These are phyloP conservation scores for Pachyramphus minor DNA, from an alignment of 2,113 vertebrate genomes.

Conservation along the genomic window DNA sequence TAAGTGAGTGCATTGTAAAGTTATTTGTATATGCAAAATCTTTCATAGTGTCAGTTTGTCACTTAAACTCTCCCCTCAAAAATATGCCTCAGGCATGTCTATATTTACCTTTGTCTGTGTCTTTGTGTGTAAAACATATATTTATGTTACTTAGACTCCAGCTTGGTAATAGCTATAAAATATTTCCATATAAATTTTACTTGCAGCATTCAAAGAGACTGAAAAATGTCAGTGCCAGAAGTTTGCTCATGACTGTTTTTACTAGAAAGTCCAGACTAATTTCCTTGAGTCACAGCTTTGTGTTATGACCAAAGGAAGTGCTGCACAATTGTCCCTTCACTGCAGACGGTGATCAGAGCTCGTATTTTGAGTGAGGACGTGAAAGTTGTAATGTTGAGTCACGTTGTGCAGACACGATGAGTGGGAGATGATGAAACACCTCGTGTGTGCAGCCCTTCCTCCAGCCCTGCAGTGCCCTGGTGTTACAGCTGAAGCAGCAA, in stretches of 20 bases:
- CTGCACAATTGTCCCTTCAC: not conserved
- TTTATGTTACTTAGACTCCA: not conserved
- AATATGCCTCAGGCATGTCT: not conserved
- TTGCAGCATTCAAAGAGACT: not conserved
- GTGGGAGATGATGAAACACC: not conserved
- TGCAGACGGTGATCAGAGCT: not conserved
- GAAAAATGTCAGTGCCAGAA: not conserved
- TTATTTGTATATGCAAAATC: not conserved
- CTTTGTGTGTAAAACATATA: not conserved
- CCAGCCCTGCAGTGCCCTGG: not conserved
- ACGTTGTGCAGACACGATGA: not conserved
- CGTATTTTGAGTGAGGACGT: not conserved
- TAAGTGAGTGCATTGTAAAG: not conserved
- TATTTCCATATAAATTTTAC: not conserved
- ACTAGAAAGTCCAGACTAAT: slow-evolving; percentile 42
- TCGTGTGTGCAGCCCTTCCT: not conserved
- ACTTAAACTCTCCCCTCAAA: not conserved
- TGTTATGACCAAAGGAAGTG: not conserved
- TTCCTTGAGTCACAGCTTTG: not conserved
- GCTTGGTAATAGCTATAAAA: not conserved
- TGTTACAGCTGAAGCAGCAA: not conserved
- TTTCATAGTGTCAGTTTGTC: not conserved
- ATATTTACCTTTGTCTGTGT: not conserved
- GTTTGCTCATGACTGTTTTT: slow-evolving; percentile 1
- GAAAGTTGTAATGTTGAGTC: not conserved